A percentile compares a stretch with the other conserved stretches of the same genome.
These are phyloP conservation scores for Neodiprion fabricii DNA, from an alignment of 1,140 invertebrate species.

Conservation along the genomic window DNA sequence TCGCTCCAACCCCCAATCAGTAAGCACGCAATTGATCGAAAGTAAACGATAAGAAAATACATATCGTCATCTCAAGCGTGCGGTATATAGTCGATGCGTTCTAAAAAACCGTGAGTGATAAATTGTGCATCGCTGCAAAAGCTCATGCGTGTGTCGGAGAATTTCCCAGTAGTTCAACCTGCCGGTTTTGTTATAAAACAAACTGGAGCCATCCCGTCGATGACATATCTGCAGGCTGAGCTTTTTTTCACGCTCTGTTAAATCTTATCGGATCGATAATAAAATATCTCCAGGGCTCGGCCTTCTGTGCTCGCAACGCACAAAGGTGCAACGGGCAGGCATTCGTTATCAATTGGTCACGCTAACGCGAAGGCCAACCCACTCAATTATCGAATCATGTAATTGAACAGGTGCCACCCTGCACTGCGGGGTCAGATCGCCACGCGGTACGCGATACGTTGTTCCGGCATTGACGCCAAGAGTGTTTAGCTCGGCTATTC, in stretches of 20 bases:
- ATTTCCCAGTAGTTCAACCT: too few species aligned
- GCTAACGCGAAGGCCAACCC: not conserved
- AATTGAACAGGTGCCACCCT: not conserved
- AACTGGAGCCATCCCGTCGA: too few species aligned
- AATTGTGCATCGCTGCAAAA: too few species aligned
- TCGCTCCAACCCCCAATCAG: not conserved
- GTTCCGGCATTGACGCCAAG: not conserved
- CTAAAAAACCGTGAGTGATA: not conserved
- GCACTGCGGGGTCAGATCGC: not conserved
- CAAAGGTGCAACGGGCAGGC: not conserved
- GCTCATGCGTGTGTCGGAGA: too few species aligned
- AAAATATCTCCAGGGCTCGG: not conserved
- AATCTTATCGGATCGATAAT: not conserved
- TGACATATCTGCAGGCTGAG: too few species aligned
- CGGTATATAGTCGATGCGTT: not conserved
- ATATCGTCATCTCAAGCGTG: not conserved
- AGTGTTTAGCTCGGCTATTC: not conserved
- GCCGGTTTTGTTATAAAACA: too few species aligned
- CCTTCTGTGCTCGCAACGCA: not conserved
- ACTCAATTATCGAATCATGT: not conserved
- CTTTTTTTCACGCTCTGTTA: not conserved
- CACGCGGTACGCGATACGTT: not conserved
- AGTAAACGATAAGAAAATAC: not conserved
- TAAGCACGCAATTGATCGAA: too few species aligned
- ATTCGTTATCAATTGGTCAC: conserved; percentile 7